phyloP scores from a whole-genome alignment of 1,140 invertebrate species.

The Drosophila seguyi region DNA sequence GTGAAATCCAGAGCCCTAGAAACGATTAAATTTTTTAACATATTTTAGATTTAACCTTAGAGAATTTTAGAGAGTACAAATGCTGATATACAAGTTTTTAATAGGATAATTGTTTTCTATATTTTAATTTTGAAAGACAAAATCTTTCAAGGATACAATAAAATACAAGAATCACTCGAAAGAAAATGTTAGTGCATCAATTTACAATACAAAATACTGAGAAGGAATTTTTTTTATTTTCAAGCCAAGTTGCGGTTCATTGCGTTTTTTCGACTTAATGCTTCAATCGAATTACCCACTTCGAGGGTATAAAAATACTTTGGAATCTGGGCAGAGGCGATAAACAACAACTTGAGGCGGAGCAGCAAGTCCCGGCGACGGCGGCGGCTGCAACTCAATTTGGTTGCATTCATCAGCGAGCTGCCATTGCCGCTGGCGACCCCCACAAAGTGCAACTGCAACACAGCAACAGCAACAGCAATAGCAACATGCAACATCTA shows the following conservation, averaged over 20 bases:
- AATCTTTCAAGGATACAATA: background rate
- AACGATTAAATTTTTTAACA: no score
- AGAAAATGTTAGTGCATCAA: background rate
- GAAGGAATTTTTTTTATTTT: background rate
- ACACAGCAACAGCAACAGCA: constrained; percentile 15
- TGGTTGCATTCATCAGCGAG: constrained; percentile 42
- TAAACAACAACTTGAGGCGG: constrained; percentile 45
- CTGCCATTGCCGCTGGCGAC: constrained; percentile 31
- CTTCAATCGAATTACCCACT: constrained; percentile 39
- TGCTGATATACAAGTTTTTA: background rate
- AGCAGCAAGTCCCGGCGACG: constrained; percentile 3
- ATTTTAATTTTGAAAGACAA: background rate
- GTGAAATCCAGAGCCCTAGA: no score
- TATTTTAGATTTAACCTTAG: no score
- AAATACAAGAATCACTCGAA: background rate
- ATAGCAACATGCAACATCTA: constrained; percentile 20
- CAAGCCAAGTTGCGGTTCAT: constrained; percentile 7
- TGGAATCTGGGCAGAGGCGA: constrained; percentile 26
- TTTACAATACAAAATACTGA: background rate
- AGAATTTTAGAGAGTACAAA: background rate
- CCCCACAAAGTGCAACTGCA: constrained; percentile 40
- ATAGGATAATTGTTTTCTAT: background rate
- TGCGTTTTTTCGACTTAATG: constrained; percentile 4
- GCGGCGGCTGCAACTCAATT: constrained; percentile 36
- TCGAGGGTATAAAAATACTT: constrained; percentile 32